A percentile compares a stretch with the other conserved stretches of the same genome.
phyloP scores from a whole-genome alignment of 2,797 vertebrate species.

The Chloroceryle amazona region DNA sequence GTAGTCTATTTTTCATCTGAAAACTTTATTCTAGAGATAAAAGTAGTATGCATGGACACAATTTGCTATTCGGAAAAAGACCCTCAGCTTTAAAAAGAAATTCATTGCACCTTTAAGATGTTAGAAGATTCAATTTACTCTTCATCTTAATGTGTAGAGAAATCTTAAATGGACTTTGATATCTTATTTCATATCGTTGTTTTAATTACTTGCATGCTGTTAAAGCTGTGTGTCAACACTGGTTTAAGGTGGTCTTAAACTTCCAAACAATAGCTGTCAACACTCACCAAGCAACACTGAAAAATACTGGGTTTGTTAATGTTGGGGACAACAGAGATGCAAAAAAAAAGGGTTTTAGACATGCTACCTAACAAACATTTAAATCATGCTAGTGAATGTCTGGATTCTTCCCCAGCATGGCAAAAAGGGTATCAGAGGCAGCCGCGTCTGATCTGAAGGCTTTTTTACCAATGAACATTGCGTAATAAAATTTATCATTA shows the following conservation, averaged over 20 bases:
- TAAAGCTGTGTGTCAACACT: not conserved
- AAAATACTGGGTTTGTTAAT: not conserved
- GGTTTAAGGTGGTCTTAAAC: not conserved
- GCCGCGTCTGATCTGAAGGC: not conserved
- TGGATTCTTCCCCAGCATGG: not conserved
- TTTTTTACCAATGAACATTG: not conserved
- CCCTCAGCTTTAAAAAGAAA: not conserved
- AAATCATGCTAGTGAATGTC: not conserved
- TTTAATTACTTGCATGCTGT: not conserved
- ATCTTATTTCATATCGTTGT: not conserved
- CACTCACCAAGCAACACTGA: not conserved
- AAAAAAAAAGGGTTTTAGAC: not conserved
- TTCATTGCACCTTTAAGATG: not conserved
- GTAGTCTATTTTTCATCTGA: not conserved
- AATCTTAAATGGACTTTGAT: not conserved
- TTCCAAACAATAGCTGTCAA: not conserved
- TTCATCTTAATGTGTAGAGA: not conserved
- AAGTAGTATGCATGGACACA: not conserved
- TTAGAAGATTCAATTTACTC: not conserved
- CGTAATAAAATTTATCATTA: slow-evolving; percentile 10
- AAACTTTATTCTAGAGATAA: not conserved
- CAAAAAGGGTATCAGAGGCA: not conserved
- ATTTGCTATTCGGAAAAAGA: not conserved
- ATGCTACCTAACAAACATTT: not conserved
- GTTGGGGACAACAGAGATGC: not conserved